Base-by-base conservation (phyloP, 2,888 invertebrate genomes). In the Diploptera punctata region DNA sequence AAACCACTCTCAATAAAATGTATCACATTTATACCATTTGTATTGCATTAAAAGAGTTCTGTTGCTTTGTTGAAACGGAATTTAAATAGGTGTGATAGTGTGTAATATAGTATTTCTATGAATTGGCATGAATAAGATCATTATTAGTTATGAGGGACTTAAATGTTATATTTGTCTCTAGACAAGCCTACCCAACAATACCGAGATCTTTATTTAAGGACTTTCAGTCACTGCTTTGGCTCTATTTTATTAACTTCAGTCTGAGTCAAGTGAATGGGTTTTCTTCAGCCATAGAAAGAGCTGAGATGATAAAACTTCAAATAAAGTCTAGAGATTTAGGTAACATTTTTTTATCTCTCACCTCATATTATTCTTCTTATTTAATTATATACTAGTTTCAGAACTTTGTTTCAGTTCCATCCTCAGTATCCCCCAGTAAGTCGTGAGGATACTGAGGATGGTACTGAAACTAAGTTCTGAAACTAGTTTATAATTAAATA, bases 1-100 rank as follows among this genome's bases (percentile, higher is more conserved):
- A 86, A n/a, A 80, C 82, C 1, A 86, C 78, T 76, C 73, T 29
- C 44, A 70, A 33, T 2, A 65, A 65, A 72, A 52, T 18, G n/a
- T 26, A 67, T 31, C 18, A 24, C 13, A 60, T 60, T 47, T 69
- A 61, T 49, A 60, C 60, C 60, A 60, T 3, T 3, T 9, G 9
- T 21, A n/a, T 60, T 24, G 54, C 10, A 60, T 60, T 29, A 16
- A 19, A 60, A 60, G 52, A 60, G 13, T 21, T 13, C n/a, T 13
- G 0, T 29, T 2, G 26, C 9, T 24, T 38, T 38, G 38, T 38
- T 38, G 13, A 38, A 38, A 13, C 38, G 13, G 38, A 38, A 38
- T 38, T 9, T 38, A 38, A 38, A 38, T 13, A 38, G 38, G 13
- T 38, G 38, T 38, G 5, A 9, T 5, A 13, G 5, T 9, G 38